Base-by-base conservation (phyloP, 2,888 invertebrate genomes). In the Scelioninae gen. 1 region DNA sequence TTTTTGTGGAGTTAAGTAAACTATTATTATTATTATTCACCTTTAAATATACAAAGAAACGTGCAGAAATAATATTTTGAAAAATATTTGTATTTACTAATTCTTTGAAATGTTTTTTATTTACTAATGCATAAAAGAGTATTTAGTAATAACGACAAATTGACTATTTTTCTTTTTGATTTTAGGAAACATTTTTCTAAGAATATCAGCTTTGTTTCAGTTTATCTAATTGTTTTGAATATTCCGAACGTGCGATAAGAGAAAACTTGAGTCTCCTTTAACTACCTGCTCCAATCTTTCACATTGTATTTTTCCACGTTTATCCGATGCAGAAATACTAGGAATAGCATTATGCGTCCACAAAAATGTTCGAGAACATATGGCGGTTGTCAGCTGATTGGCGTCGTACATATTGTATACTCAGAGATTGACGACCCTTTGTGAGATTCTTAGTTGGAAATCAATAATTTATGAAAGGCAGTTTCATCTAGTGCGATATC, bases 301-400 rank as follows among this genome's bases (percentile, higher is more conserved):
- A 0, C 43, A 45, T 43, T 43, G 31, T 60, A 45, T 29, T 45
- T 45, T 60, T 60, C 45, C 60, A 16, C 40, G 6, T 34, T 63
- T 63, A 49, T 62, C 16, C 43, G 53, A 34, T 63, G 63, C 55
- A 43, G 45, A 45, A 43, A 74, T 63, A 53, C 74, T 63, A 60
- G 63, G 47, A 74, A 74, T 65, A 74, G 56, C 74, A 65, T 56
- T 47, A 15, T 11, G 23, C 38, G 47, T 47, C n/a, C 15, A 60
- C 63, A 56, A 74, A 74, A 74, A 63, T 65, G 34, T 74, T 74
- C 13, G 63, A 47, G 55, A 75, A 66, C 75, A 75, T 51, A 66
- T 75, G 75, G 75, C 51, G 3, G 51, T 51, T 66, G 75, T 75
- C 66, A 58, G 66, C 58, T 66, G 56, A 75, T 66, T 66, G 75